These are phyloP conservation scores for Chloroclysta siterata DNA, from an alignment of 2,888 invertebrate genomes.

Conservation along the genomic window DNA sequence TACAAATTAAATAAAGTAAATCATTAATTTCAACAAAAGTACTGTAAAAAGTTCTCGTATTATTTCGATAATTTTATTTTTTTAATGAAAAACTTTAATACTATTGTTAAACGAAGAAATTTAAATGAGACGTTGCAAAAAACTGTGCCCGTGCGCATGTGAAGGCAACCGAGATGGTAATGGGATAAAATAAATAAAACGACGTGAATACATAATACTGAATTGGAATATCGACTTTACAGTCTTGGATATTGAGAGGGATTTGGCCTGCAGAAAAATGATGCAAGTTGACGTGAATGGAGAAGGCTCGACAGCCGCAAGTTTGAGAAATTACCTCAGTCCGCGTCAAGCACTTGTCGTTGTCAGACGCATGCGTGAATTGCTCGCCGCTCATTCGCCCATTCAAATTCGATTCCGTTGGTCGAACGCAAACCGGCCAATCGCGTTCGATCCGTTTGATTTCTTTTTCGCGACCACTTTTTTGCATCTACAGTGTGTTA, in stretches of 20 bases:
- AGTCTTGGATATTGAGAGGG: slow-evolving; percentile 19
- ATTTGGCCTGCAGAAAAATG: slow-evolving; percentile 36
- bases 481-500: slow-evolving; percentile 69
- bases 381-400: slow-evolving; percentile 53
- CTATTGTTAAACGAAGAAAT: slow-evolving; percentile 45
- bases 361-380: slow-evolving; percentile 64
- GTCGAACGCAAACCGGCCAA: slow-evolving; percentile 68
- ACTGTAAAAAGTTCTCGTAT: background rate
- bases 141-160: slow-evolving; percentile 77
- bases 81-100: background rate
- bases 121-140: slow-evolving; percentile 70
- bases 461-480: slow-evolving; percentile 70
- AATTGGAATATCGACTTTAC: slow-evolving; percentile 35
- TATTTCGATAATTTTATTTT: background rate
- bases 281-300: slow-evolving; percentile 73
- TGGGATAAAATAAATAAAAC: slow-evolving; percentile 44
- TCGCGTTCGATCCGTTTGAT: slow-evolving; percentile 74
- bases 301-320: slow-evolving; percentile 74
- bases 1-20: background rate
- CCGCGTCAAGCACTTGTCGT: slow-evolving; percentile 70
- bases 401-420: slow-evolving; percentile 71
- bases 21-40: background rate
- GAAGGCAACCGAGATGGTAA: slow-evolving; percentile 80
- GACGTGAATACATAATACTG: slow-evolving; percentile 39
- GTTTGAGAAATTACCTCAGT: slow-evolving; percentile 77